Evolutionary conservation across 2,797 vertebrate species (phyloP).

Genomic region (Remorina albescens): DNA sequence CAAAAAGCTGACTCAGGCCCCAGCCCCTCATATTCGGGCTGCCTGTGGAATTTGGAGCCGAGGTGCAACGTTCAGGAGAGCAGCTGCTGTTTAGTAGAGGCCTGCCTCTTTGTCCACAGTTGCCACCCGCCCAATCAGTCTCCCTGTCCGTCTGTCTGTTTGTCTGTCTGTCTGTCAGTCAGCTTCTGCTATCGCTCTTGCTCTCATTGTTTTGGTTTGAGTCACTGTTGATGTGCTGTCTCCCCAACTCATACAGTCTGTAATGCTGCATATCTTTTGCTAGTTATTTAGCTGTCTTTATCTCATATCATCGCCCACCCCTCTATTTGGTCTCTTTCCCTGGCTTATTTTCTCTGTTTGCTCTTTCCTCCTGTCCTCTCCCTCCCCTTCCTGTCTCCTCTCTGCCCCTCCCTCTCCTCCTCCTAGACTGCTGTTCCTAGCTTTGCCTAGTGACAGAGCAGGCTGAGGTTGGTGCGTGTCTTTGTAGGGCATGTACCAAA

Average conservation of each 20-base stretch:
- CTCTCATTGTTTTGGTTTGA: conserved; percentile 29
- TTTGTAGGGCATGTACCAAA: conserved; percentile 8
- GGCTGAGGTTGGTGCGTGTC: conserved; percentile 18
- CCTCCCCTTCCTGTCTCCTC: conserved; percentile 27
- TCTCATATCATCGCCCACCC: conserved; percentile 22
- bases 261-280: neutral
- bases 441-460: conserved; percentile 74
- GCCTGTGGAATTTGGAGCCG: conserved; percentile 81
- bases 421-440: conserved; percentile 60
- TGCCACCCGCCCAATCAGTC: conserved; percentile 21
- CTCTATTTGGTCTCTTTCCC: conserved; percentile 26
- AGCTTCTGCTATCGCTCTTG: conserved; percentile 17
- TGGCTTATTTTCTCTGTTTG: conserved; percentile 48
- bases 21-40: conserved; percentile 67
- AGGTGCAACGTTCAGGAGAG: conserved; percentile 78
- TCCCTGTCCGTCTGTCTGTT: conserved; percentile 17
- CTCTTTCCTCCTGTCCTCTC: conserved; percentile 26
- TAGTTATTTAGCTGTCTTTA: conserved; percentile 15
- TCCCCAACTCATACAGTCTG: conserved; percentile 22
- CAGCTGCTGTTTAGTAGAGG: conserved; percentile 79
- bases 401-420: conserved; percentile 27
- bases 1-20: conserved; percentile 82
- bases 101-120: conserved; percentile 65
- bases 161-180: conserved; percentile 23
- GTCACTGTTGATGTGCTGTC: conserved; percentile 1